Conservation (phyloP, 2,888 invertebrate genomes). For the Capitulum mitella region DNA sequence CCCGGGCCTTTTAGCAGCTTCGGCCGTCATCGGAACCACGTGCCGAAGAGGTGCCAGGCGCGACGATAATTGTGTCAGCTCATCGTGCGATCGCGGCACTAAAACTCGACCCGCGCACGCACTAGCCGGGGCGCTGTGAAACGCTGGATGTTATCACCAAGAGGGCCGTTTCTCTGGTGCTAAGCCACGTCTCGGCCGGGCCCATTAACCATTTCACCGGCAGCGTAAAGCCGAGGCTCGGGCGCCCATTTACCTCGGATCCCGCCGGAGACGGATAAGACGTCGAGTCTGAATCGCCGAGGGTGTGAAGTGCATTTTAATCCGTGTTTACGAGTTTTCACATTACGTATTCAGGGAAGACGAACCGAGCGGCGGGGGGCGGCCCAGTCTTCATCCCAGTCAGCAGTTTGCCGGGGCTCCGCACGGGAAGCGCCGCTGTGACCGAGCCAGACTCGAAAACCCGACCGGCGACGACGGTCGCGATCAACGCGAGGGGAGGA, state of each 20-base stretch:
- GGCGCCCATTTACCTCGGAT: neutral
- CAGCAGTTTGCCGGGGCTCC: neutral
- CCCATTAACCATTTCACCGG: too few relatives aligned
- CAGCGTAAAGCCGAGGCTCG: neutral
- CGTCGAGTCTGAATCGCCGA: neutral
- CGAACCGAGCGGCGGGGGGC: neutral
- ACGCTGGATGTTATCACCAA: neutral
- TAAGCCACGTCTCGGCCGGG: too few relatives aligned
- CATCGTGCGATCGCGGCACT: neutral
- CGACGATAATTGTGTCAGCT: neutral
- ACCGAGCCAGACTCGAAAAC: neutral
- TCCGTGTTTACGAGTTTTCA: slow-evolving; percentile 22
- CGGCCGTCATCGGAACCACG: neutral
- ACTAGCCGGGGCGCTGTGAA: neutral
- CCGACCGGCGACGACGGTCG: neutral
- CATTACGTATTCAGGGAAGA: slow-evolving; percentile 2
- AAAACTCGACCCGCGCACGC: neutral
- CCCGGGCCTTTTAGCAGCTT: neutral
- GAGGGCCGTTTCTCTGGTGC: neutral
- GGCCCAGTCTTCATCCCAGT: neutral
- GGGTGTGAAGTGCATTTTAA: slow-evolving; percentile 23
- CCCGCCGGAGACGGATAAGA: neutral
- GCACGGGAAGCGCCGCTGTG: neutral
- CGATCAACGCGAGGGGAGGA: neutral
- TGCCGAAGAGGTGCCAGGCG: neutral